These are phyloP conservation scores for Amphiprion clarkii DNA, from an alignment of 2,797 vertebrate species.

Conservation along the genomic window DNA sequence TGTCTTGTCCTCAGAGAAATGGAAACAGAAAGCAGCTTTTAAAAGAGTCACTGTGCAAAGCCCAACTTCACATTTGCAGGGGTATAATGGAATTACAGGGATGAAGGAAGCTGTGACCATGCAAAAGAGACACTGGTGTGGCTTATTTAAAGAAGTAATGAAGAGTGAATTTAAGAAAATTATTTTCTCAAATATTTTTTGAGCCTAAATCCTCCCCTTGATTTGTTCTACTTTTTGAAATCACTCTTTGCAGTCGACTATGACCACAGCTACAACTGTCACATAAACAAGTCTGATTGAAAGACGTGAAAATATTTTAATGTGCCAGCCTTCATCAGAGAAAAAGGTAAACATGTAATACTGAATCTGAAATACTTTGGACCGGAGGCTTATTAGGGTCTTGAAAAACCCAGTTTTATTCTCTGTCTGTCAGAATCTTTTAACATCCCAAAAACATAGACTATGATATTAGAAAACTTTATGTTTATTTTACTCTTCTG, in stretches of 20 bases:
- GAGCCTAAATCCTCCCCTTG: neutral
- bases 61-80: constrained; percentile 32
- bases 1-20: constrained; percentile 54
- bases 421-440: neutral
- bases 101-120: neutral
- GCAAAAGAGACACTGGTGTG: constrained; percentile 5
- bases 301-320: neutral
- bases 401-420: no score
- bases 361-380: neutral
- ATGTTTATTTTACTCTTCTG: no score
- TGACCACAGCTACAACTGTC: neutral
- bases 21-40: constrained; percentile 50
- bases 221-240: constrained; percentile 13
- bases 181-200: neutral
- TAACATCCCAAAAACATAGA: no score
- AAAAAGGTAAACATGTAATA: neutral
- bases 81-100: constrained; percentile 29
- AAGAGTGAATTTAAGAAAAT: neutral
- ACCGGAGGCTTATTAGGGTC: no score
- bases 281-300: neutral
- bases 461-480: no score
- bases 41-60: constrained; percentile 53
- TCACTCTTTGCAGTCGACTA: constrained; percentile 10
- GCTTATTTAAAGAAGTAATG: neutral
- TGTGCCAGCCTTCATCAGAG: neutral